These are phyloP conservation scores for Schrankia costaestrigalis DNA, from an alignment of 2,888 invertebrate species.

Conservation along the genomic window DNA sequence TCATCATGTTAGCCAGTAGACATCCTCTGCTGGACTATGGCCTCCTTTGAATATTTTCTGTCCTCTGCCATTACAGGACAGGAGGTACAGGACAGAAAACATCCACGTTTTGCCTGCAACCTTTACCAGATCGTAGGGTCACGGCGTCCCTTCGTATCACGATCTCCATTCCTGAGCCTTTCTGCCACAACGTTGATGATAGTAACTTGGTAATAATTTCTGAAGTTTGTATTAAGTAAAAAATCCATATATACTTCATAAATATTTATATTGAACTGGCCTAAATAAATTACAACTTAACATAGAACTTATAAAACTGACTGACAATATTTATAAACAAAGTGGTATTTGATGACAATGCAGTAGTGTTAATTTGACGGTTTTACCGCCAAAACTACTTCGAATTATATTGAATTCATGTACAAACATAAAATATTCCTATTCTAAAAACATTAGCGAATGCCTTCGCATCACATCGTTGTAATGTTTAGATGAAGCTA, in stretches of 20 bases:
- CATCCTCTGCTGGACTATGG: too few relatives aligned
- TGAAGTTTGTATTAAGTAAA: slow-evolving; percentile 16
- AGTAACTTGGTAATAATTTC: too few relatives aligned
- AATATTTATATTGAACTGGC: slow-evolving; percentile 69
- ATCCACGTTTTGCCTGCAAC: too few relatives aligned
- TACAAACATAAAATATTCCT: not conserved
- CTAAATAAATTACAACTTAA: slow-evolving; percentile 65
- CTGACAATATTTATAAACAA: slow-evolving; percentile 36
- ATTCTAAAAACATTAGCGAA: slow-evolving; percentile 27
- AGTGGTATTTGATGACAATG: slow-evolving; percentile 15
- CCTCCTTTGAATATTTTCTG: too few relatives aligned
- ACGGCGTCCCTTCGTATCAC: too few relatives aligned
- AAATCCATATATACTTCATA: slow-evolving; percentile 39
- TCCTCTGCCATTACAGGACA: too few relatives aligned
- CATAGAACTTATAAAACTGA: slow-evolving; percentile 48
- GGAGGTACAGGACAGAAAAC: too few relatives aligned
- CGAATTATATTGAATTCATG: slow-evolving; percentile 29
- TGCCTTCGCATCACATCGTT: slow-evolving; percentile 41
- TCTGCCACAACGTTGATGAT: too few relatives aligned
- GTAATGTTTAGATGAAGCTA: slow-evolving; percentile 34
- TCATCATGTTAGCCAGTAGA: too few relatives aligned
- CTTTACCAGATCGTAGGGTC: too few relatives aligned
- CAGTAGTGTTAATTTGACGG: slow-evolving; percentile 31
- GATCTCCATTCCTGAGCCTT: too few relatives aligned
- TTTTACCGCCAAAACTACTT: slow-evolving; percentile 44